Base-by-base conservation (phyloP, 2,797 vertebrate species). In the Triplophysa yarkandensis region DNA sequence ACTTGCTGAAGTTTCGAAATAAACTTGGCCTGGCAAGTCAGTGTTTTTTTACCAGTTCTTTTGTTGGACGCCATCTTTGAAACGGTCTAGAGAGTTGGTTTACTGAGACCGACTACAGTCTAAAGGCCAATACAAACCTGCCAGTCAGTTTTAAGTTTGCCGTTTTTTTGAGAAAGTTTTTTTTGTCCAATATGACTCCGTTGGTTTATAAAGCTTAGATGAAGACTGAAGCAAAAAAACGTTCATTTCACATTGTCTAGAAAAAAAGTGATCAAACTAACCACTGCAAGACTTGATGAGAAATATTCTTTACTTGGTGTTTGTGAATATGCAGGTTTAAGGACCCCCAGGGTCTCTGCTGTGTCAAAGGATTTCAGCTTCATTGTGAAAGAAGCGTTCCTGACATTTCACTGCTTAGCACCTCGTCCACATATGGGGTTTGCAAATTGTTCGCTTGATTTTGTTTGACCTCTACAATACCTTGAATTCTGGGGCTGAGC, bases 371-470 rank as follows among this genome's bases (percentile, higher is more conserved):
- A 13, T 19, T 52, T 62, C 21, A 28, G 32, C 25, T 27, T 44
- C 58, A 50, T 16, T 61, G 28, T 48, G 54, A 57, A 32, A 25
- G 7, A 4, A 54, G n/a, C 4, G 17, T 32, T 19, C 43, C 41
- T 70, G n/a, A 23, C 68, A 70, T 70, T 70, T 32, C 28, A 11
- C 39, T 19, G 14, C 54, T 4, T 19, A 21, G 23, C 54, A 55
- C 25, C 11, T 7, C 43, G 19, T 28, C 25, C 28, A 44, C 39
- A 25, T 17, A 30, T 32, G 39, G 28, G 41, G 39, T 17, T 70
- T 17, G 27, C 54, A 25, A 60, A 21, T 17, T 2, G 32, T 46
- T 9, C 43, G 10, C 19, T 9, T 71, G 16, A 36, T 14, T 58
- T 58, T 58, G 28, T 32, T 58, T 58, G 28, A 32, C 55, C 55